These are phyloP conservation scores for Bombus confusus DNA, from an alignment of 1,140 invertebrate genomes.

Conservation along the genomic window DNA sequence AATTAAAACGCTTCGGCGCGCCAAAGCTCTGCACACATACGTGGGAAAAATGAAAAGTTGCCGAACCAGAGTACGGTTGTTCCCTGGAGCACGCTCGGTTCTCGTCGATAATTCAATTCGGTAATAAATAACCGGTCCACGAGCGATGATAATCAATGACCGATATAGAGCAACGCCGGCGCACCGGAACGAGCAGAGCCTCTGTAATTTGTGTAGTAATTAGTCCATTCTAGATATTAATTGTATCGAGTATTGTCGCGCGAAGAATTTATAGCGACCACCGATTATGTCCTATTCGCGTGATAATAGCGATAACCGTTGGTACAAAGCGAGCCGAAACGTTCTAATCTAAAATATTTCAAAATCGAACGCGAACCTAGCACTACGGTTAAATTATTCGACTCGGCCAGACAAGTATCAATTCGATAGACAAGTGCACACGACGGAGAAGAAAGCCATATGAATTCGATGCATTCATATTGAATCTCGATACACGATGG, in stretches of 20 bases:
- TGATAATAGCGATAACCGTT: conserved; percentile 53
- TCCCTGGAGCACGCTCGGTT: neutral
- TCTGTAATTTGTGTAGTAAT: conserved; percentile 63
- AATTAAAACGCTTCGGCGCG: conserved; percentile 23
- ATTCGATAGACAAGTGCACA: neutral
- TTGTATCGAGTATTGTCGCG: conserved; percentile 53
- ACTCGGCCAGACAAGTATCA: accelerated
- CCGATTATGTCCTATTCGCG: conserved; percentile 37
- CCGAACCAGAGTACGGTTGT: no score
- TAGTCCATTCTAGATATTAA: conserved; percentile 64
- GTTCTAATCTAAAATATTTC: neutral
- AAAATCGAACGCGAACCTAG: neutral
- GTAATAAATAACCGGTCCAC: conserved; percentile 35
- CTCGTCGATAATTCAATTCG: conserved; percentile 34
- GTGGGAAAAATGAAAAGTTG: neutral
- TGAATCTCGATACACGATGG: no score
- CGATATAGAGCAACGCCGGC: conserved; percentile 27
- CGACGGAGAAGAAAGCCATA: neutral
- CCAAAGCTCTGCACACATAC: neutral
- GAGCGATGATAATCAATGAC: conserved; percentile 52
- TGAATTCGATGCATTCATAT: neutral
- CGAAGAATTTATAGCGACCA: conserved; percentile 59
- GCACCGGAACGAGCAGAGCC: conserved; percentile 40
- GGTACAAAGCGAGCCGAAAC: conserved; percentile 37
- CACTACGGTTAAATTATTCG: neutral